Base-by-base conservation (phyloP, 2,113 vertebrate species). In the Brachypodius melanocephalos region DNA sequence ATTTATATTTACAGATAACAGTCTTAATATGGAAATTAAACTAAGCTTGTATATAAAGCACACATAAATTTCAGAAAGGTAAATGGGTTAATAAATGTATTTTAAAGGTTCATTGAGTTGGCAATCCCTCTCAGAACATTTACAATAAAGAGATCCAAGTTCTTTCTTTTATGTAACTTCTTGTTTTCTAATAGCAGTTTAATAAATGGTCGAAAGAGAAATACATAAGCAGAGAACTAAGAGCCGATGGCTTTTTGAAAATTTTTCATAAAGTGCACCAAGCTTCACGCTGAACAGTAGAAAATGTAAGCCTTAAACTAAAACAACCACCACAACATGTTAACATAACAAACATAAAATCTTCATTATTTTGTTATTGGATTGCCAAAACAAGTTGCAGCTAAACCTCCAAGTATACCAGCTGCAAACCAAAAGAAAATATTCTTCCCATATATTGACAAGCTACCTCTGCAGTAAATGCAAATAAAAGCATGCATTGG, bases 21-120 rank as follows among this genome's bases (percentile, higher is more conserved):
- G 51, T 72, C 76, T 93, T 92, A 96, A 87, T 90, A 89, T 59
- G 38, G 80, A 92, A 95, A 96, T 91, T 69, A 93, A 93, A 90
- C 85, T 89, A 71, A 89, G 25, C 45, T 83, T 87, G 67, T n/a
- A 43, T 84, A 74, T 79, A 87, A 89, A 92, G 18, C 16, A 42
- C 84, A 80, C 76, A 91, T 84, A 69, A 59, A 86, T 85, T 83
- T 92, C 79, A 81, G 72, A 63, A 87, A 85, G 74, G 71, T 85
- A 93, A 93, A 79, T 0, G 2, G 46, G 69, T 85, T 76, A 91
- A 84, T 71, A 91, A 85, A 85, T 74, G 17, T 63, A 69, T 95
- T 91, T 96, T 57, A 87, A 92, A 86, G 48, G 72, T 87, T 92
- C 73, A 36, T 72, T 68, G 79, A 55, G 51, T 74, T 85, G 69